Evolutionary conservation across 2,797 vertebrate genomes (phyloP).

Genomic region (Todus mexicanus): DNA sequence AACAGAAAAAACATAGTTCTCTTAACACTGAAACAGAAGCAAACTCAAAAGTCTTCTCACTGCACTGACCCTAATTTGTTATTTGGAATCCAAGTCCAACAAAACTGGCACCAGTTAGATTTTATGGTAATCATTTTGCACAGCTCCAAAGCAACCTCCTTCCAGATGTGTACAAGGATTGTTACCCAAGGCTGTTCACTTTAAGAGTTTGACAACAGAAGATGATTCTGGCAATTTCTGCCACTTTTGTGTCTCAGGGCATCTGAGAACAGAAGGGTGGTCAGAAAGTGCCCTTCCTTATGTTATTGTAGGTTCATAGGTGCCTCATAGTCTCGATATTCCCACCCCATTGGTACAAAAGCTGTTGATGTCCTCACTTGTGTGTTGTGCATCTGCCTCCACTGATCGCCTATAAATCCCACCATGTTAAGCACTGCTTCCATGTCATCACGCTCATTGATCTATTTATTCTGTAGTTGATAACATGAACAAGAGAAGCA

Average conservation of each 20-base stretch:
- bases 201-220: not conserved
- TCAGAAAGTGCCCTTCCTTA: not conserved
- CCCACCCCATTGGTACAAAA: not conserved
- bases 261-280: not conserved
- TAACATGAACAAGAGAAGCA: not conserved
- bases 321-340: accelerated
- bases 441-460: not conserved
- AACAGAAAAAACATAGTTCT: not conserved
- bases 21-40: not conserved
- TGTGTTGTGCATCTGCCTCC: not conserved
- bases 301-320: accelerated
- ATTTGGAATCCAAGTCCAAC: not conserved
- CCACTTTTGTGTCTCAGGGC: accelerated
- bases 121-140: not conserved
- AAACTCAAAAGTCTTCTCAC: not conserved
- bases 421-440: not conserved
- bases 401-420: not conserved
- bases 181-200: not conserved
- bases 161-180: not conserved
- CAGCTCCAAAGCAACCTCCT: not conserved
- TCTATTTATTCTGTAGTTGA: not conserved
- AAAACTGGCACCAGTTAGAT: not conserved
- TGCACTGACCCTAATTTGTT: not conserved
- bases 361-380: not conserved
- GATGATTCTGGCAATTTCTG: not conserved